phyloP scores from a whole-genome alignment of 2,888 invertebrate species.

The Sphaerophoria taeniata region DNA sequence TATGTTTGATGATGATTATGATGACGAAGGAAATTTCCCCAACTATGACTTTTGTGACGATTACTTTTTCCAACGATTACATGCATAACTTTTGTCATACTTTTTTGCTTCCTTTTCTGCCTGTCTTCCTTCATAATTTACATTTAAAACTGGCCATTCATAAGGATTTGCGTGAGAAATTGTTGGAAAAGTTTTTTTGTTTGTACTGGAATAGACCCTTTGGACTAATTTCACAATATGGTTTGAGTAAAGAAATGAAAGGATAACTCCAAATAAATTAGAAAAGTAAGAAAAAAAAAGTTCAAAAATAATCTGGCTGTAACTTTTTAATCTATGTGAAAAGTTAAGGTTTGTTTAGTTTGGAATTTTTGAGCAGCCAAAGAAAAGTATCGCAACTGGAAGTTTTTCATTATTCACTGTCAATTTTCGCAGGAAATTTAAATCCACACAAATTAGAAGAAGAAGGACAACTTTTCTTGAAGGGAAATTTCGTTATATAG shows the following conservation, averaged over 20 bases:
- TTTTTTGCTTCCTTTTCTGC: background rate
- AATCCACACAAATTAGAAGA: too few relatives aligned
- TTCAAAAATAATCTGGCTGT: background rate
- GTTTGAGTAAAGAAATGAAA: constrained; percentile 3
- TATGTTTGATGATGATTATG: background rate
- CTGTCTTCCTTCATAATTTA: constrained; percentile 50
- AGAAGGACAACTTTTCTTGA: too few relatives aligned
- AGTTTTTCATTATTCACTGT: background rate
- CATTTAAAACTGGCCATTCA: constrained; percentile 43
- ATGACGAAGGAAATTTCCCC: constrained; percentile 20
- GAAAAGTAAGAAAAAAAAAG: background rate
- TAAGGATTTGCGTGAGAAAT: constrained; percentile 40
- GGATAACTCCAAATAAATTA: constrained; percentile 4
- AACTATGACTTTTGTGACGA: constrained; percentile 57
- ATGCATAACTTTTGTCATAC: constrained; percentile 53
- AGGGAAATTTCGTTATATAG: too few relatives aligned
- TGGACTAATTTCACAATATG: constrained; percentile 46
- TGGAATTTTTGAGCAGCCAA: background rate
- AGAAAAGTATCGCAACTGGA: background rate
- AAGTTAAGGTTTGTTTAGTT: constrained; percentile 19
- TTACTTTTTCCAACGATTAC: constrained; percentile 54
- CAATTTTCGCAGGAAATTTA: background rate
- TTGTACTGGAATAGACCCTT: background rate
- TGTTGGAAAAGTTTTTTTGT: constrained; percentile 53
- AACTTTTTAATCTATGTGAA: background rate